phyloP scores from a whole-genome alignment of 2,113 vertebrate genomes.

The Tragelaphus strepsiceros region DNA sequence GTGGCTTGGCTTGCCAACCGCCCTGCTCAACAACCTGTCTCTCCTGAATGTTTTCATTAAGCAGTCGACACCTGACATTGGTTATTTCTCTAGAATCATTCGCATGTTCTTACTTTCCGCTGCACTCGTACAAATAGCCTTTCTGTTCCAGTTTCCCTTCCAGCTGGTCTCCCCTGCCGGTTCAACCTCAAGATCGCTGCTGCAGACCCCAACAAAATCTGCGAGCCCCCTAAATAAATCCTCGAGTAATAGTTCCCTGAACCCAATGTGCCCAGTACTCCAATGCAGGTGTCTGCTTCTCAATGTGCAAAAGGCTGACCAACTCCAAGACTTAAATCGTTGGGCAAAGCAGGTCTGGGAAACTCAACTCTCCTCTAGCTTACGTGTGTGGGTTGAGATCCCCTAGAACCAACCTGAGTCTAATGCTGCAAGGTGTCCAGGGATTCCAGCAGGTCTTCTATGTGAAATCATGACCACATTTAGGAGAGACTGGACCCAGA shows the following conservation, averaged over 20 bases:
- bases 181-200: not conserved
- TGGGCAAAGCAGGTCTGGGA: not conserved
- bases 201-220: not conserved
- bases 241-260: not conserved
- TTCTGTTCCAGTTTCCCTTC: not conserved
- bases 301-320: not conserved
- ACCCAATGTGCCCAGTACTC: not conserved
- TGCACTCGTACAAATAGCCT: not conserved
- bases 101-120: not conserved
- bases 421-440: not conserved
- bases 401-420: not conserved
- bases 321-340: not conserved
- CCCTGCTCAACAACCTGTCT: not conserved
- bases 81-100: not conserved
- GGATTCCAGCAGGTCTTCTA: not conserved
- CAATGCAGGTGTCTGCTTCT: not conserved
- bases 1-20: not conserved
- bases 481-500: not conserved
- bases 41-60: not conserved
- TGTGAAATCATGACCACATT: not conserved
- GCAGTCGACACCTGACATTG: not conserved
- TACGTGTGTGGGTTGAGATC: not conserved
- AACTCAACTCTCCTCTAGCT: not conserved
- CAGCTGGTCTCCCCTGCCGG: not conserved
- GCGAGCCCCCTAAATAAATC: not conserved